A percentile compares a stretch with the other conserved stretches of the same genome.
Evolutionary conservation across 1,140 invertebrate genomes (phyloP).

Genomic region (Elymnias hypermnestra): DNA sequence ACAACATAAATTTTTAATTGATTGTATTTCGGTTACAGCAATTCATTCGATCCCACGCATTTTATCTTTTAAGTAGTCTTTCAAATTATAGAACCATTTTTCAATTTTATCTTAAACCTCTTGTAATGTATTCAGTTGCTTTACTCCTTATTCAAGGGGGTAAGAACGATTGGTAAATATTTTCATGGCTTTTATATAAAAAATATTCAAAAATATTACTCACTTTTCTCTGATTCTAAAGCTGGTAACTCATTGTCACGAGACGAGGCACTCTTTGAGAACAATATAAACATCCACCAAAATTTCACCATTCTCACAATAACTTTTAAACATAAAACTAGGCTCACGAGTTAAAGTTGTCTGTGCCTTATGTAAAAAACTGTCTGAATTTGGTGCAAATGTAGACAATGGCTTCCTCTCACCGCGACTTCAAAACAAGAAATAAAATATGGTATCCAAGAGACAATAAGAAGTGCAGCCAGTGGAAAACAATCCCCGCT

Average conservation of each 20-base stretch:
- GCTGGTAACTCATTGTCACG: conserved; percentile 55
- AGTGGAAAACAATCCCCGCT: conserved; percentile 67
- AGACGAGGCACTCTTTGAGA: conserved; percentile 57
- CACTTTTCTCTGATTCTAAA: conserved; percentile 55
- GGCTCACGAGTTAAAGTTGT: too few relatives aligned
- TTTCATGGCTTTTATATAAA: too few relatives aligned
- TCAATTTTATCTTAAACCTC: too few relatives aligned
- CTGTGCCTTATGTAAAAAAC: conserved; percentile 27
- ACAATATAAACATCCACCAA: conserved; percentile 69
- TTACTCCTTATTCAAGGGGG: too few relatives aligned
- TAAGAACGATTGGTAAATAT: too few relatives aligned
- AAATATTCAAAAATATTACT: too few relatives aligned
- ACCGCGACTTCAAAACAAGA: conserved; percentile 43
- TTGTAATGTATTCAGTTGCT: too few relatives aligned
- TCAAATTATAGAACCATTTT: too few relatives aligned
- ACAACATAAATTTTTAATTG: too few relatives aligned
- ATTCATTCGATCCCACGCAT: too few relatives aligned
- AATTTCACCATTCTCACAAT: conserved; percentile 62
- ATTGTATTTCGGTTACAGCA: too few relatives aligned
- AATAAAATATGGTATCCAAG: conserved; percentile 55
- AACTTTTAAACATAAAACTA: conserved; percentile 40
- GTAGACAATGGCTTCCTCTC: conserved; percentile 47
- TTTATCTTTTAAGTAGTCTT: too few relatives aligned
- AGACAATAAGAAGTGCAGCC: conserved; percentile 61
- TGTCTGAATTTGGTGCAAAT: conserved; percentile 48